Conservation (phyloP, 2,888 invertebrate species). For the Dorcus parallelipipedus region DNA sequence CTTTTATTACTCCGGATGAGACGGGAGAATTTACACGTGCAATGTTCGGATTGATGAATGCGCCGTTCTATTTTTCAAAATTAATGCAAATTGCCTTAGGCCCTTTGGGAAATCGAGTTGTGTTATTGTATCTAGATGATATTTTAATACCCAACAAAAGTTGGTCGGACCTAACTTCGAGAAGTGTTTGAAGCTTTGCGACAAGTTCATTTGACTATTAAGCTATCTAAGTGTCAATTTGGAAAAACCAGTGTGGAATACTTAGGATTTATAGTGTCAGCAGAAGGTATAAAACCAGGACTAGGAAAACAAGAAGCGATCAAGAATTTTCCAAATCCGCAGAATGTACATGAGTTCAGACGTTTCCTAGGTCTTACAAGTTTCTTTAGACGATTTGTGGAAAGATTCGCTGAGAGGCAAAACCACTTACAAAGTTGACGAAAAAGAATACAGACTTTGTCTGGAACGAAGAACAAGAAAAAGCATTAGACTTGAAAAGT, state of each 20-base stretch:
- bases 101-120: too few species aligned
- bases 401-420: background rate
- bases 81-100: too few species aligned
- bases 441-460: background rate
- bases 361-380: slow-evolving; percentile 6
- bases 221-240: slow-evolving; percentile 32
- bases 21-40: too few species aligned
- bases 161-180: too few species aligned
- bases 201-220: slow-evolving; percentile 30
- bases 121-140: too few species aligned
- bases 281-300: slow-evolving; percentile 11
- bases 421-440: slow-evolving; percentile 8
- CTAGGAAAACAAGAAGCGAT: slow-evolving; percentile 22
- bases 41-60: too few species aligned
- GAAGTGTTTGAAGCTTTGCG: slow-evolving; percentile 24
- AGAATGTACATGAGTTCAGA: slow-evolving; percentile 4
- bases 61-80: too few species aligned
- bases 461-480: too few species aligned
- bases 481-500: too few species aligned
- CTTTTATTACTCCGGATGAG: too few species aligned
- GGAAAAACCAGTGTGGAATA: slow-evolving; percentile 26
- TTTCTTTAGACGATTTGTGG: slow-evolving; percentile 10
- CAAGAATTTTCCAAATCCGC: slow-evolving; percentile 9
- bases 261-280: slow-evolving; percentile 28
- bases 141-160: too few species aligned